These are phyloP conservation scores for Anas bahamensis DNA, from an alignment of 2,797 vertebrate species.

Conservation along the genomic window DNA sequence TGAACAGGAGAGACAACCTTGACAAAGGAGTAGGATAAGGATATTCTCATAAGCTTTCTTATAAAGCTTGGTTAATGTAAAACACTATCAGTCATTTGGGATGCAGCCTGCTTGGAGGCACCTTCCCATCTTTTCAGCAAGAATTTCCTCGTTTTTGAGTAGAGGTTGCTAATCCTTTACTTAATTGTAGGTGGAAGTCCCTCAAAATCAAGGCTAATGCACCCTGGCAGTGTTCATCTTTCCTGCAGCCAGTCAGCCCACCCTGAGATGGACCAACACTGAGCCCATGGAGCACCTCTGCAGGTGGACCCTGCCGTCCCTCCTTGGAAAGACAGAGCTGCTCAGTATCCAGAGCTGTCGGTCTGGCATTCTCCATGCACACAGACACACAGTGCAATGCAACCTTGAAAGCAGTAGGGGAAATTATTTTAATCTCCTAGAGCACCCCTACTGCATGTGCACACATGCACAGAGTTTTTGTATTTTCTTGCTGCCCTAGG, in stretches of 20 bases:
- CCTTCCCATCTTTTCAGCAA: background rate
- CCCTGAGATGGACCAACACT: too few relatives aligned
- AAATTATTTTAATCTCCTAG: background rate
- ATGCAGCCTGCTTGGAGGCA: background rate
- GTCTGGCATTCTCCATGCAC: rapidly evolving
- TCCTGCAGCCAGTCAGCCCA: background rate
- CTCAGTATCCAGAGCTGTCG: background rate
- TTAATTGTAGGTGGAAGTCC: background rate
- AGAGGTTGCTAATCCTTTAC: background rate
- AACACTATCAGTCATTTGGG: background rate
- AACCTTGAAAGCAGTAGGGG: background rate
- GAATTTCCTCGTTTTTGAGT: background rate
- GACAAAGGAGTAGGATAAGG: background rate
- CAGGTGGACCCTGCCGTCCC: background rate
- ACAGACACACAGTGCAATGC: background rate
- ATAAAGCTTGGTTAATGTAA: background rate
- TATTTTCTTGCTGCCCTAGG: background rate
- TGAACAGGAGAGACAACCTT: background rate
- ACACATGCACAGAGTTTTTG: rapidly evolving
- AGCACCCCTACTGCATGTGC: rapidly evolving
- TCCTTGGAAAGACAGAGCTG: background rate
- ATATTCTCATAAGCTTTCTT: background rate
- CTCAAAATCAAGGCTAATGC: background rate
- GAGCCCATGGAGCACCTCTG: background rate
- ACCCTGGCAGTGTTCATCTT: too few relatives aligned